Evolutionary conservation across 1,140 invertebrate genomes (phyloP).

Genomic region (Charaxes varanes): DNA sequence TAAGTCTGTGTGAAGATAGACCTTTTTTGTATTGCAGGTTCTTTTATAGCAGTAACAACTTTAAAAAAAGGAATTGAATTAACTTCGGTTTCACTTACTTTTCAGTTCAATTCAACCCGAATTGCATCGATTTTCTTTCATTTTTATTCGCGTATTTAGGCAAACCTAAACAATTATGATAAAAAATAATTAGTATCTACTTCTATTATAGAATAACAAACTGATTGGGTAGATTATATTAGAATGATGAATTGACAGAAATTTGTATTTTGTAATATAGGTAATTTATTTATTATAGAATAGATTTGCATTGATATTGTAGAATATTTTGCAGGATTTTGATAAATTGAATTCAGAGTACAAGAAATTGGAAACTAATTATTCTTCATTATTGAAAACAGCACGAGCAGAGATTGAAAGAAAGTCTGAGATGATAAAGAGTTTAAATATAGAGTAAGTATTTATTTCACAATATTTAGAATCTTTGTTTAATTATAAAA

Average conservation of each 20-base stretch:
- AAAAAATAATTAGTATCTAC: too few relatives aligned
- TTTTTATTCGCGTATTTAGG: too few relatives aligned
- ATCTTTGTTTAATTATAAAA: conserved; percentile 4
- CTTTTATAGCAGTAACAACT: not conserved
- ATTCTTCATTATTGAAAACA: conserved; percentile 59
- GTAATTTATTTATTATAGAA: conserved; percentile 17
- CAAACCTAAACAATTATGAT: too few relatives aligned
- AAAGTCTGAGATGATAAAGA: conserved; percentile 49
- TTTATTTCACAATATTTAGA: not conserved
- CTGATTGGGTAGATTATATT: too few relatives aligned
- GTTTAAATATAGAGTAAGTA: conserved; percentile 57
- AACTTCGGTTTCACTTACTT: not conserved
- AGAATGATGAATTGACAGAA: too few relatives aligned
- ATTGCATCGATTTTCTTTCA: too few relatives aligned
- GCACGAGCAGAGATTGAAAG: conserved; percentile 57
- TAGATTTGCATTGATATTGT: conserved; percentile 59
- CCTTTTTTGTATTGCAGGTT: not conserved
- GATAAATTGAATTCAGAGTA: conserved; percentile 46
- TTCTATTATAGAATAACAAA: too few relatives aligned
- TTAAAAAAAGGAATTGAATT: too few relatives aligned
- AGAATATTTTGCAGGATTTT: conserved; percentile 66
- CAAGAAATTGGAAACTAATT: conserved; percentile 49
- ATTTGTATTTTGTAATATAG: not conserved
- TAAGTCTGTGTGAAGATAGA: too few relatives aligned
- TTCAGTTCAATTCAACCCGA: not conserved